Base-by-base conservation (phyloP, 1,140 invertebrate species). In the Drosophila cardini region DNA sequence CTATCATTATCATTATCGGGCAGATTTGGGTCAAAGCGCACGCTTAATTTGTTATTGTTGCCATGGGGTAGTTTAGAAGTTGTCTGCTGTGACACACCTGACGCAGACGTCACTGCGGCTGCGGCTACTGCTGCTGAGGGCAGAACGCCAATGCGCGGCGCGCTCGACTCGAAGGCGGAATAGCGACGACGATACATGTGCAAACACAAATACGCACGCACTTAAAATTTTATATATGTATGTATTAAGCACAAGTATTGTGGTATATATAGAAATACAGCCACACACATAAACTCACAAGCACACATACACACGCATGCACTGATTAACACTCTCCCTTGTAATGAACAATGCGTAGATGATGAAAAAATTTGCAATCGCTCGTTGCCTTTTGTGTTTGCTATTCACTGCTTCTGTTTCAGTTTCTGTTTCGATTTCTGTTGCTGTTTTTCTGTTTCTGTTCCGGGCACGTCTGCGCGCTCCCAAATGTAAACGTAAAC, bases 121-220 rank as follows among this genome's bases (percentile, higher is more conserved):
- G 56, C 55, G 21, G 34, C 40, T 4, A 38, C 48, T 7, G 57
- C 36, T 60, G 70, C 82, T n/a, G 81, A 65, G 61, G 80, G 67
- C 60, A 89, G 60, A 63, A 90, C 80, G 10, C 83, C 89, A 53
- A 90, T 68, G 53, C 85, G 85, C 63, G 90, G 90, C n/a, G 90
- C 60, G 57, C 90, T 78, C 50, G 80, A 48, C 72, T 91, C 90
- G 53, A 91, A 91, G 43, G 82, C 74, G 46, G 90, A 91, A 79
- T 91, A 91, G 13, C 90, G 90, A 55, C 90, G 90, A 55, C 90
- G 90, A 87, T 91, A 91, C 90, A 91, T 91, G 73, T 70, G 52
- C 34, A 74, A 48, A 55, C 26, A 63, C 16, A 40, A 52, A 43
- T 30, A 45, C 55, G n/a, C 21, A 53, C 71, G 53, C 45, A 45